Evolutionary conservation across 2,113 vertebrate species (phyloP).

Genomic region (Porphyrio hochstetteri): DNA sequence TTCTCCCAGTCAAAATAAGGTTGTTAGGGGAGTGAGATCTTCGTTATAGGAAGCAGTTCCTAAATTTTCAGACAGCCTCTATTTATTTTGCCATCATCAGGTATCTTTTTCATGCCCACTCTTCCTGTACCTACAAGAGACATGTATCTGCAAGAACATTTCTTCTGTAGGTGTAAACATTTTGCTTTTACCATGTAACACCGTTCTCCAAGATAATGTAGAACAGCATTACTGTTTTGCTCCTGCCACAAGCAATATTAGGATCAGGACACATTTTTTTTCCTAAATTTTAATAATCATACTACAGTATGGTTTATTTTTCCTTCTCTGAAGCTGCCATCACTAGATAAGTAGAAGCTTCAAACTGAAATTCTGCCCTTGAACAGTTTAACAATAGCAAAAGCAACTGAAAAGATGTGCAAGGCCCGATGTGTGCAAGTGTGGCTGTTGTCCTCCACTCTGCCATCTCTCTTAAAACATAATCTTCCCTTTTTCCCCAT

Average conservation of each 20-base stretch:
- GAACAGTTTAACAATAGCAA: background rate
- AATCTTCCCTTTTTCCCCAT: background rate
- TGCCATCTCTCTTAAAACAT: background rate
- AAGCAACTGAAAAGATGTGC: background rate
- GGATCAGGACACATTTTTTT: background rate
- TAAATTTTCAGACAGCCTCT: background rate
- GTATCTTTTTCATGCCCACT: background rate
- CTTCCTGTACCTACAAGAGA: background rate
- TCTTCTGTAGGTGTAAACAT: constrained; percentile 1
- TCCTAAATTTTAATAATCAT: background rate
- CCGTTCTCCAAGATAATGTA: background rate
- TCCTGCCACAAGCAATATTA: background rate
- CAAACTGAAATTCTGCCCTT: background rate
- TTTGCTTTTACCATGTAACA: background rate
- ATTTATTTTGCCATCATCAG: background rate
- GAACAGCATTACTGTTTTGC: background rate
- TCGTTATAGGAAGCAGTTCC: background rate
- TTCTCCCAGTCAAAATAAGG: background rate
- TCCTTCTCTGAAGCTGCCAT: background rate
- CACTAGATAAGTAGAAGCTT: background rate
- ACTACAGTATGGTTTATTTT: background rate
- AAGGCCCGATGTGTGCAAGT: background rate
- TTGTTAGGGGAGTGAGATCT: background rate
- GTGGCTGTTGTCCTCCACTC: background rate
- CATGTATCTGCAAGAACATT: background rate